Evolutionary conservation across 1,140 invertebrate genomes (phyloP), one percentile per base, ranked within the genome.

Genomic region (Sycophaga agraensis): DNA sequence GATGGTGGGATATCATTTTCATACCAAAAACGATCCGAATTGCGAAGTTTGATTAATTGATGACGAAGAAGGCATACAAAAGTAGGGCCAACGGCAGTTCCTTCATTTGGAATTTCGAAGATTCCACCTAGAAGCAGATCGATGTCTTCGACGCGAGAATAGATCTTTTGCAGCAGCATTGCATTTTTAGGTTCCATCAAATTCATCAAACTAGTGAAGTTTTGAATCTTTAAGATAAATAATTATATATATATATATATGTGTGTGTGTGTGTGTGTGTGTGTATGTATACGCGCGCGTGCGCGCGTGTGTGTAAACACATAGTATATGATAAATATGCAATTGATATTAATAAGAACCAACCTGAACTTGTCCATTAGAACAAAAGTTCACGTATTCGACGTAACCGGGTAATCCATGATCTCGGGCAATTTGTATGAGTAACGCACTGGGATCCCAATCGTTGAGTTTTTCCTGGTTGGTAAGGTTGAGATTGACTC

Each of bases 1-100:
- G 93, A 93, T 0, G 94, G 94, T 0, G 93, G 92, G 26, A 96
- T 85, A 72, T 97, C 94, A 72, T 97, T 97, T 78, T 97, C 94
- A 69, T 96, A 97, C 93, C 94, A 98, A 71, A 95, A 97, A 57
- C 95, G 84, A 81, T 96, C 93, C 34, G 91, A 90, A 68, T 89
- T 86, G 63, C 91, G 87, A 1, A 93, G 75, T 49, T 89, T 86
- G 26, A 86, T 84, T 68, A 96, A 93, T 71, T 97, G 94, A 22
- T 88, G 73, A 12, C 87, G 88, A 0, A 96, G 70, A 1, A 97
- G 81, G 71, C 94, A 96, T n/a, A 87, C 87, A 43, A 96, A 88
- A 0, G 94, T 96, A 11, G 91, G 88, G 0, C 94, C 94, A 5
- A 97, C 87, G 0, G 93, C 83, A 0, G 91, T 87, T 9, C 93